Base-by-base conservation (phyloP, 2,113 vertebrate genomes). In the Gobius niger region DNA sequence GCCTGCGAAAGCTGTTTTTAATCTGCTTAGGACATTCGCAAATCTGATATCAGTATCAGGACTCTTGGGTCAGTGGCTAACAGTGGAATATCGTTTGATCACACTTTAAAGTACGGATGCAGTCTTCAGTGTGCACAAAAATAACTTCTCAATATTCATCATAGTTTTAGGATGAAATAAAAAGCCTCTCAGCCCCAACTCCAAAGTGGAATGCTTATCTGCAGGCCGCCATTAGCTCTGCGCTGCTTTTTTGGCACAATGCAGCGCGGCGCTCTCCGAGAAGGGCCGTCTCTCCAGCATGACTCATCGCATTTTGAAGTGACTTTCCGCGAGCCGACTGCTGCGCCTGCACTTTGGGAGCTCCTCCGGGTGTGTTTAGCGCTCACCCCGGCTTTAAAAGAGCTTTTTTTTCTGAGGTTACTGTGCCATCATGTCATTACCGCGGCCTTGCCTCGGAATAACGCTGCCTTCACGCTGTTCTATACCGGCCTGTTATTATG, bases 281-380 rank as follows among this genome's bases (percentile, higher is more conserved):
- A 40, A 67, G 63, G 19, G 63, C 56, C 18, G 59, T 59, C 65
- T 75, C 64, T 66, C 49, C 70, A 69, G 75, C 57, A 78, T 80
- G 77, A 86, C 78, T 85, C 83, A 77, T 84, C 82, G 68, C 42
- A 81, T 83, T 83, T 81, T 78, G 74, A 76, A 74, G 74, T 72
- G 72, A 72, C 52, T 80, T 60, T 76, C 79, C 54, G 64, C 65
- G 63, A 76, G 57, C 69, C 64, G 42, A 69, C 77, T 82, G 78
- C 81, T 77, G 82, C 47, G 75, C 64, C 72, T 70, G 81, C 83
- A 85, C 57, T 70, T 82, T 85, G 49, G 44, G 57, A 70, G 59
- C 61, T 69, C 73, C 61, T 18, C 60, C 24, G 65, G 63, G 77
- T 73, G 51, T 47, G 74, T 80, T 80, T 84, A 67, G 70, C 67